Base-by-base conservation (phyloP, 2,797 vertebrate genomes). In the Aphelocoma californica region DNA sequence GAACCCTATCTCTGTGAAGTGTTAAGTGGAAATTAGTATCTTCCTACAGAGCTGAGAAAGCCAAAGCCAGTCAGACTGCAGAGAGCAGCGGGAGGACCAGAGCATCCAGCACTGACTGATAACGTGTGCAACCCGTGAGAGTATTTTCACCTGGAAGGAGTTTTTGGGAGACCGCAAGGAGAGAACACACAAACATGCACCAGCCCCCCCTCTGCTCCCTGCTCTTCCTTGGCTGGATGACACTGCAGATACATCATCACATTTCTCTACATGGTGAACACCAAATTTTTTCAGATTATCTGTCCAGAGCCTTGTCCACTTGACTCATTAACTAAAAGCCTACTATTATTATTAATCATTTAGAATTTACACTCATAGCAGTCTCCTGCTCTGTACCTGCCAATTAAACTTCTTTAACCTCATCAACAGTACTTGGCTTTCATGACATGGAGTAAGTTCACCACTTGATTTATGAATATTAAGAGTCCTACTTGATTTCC, bases 321-420 rank as follows among this genome's bases (percentile, higher is more conserved):
- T 92, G 85, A 95, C 90, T 96, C 86, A 94, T 95, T 92, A 96
- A 65, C 86, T 92, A 92, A 92, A 93, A 96, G 90, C 81, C 81
- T 87, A 88, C 81, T 87, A 88, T 94, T 95, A 95, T 94, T 95
- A 95, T 74, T 94, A 95, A 93, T 96, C 32, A 96, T 82, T 94
- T 89, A 40, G 74, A 94, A 95, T 92, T 95, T 89, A 89, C 47
- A 78, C 81, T 92, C 65, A 72, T 78, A 83, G 65, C 61, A 91
- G 74, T 92, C 36, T 92, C 75, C 85, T 89, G 71, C 86, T 90
- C 86, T 1, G 3, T 69, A 95, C 81, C 86, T 92, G 90, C 90
- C 96, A 95, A 95, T 95, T 96, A 96, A 94, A 92, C 54, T 87
- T 94, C 90, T 94, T 94, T 93, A 95, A 95, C 84, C 92, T 95